Evolutionary conservation across 2,113 vertebrate genomes (phyloP).

Genomic region (Eolophus roseicapilla): DNA sequence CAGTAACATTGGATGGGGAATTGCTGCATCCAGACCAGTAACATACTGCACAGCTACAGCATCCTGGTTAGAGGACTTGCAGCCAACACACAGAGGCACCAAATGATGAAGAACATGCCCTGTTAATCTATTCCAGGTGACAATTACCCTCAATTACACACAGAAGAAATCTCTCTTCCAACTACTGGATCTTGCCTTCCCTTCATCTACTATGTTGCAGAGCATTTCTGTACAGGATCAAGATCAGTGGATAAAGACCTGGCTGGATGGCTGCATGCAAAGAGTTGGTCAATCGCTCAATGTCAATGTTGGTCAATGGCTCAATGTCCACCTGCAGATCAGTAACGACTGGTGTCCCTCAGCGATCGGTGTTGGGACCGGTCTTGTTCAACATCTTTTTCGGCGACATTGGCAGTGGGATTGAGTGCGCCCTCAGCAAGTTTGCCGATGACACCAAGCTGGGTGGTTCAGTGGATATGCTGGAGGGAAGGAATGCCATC

Average conservation of each 20-base stretch:
- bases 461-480: no score
- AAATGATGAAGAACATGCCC: background rate
- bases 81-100: background rate
- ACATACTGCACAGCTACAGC: background rate
- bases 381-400: no score
- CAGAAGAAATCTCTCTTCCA: slow-evolving; percentile 24
- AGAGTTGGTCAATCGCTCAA: no score
- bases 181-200: background rate
- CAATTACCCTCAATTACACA: background rate
- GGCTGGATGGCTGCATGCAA: no score
- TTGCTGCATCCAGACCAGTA: background rate
- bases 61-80: background rate
- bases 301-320: no score
- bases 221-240: background rate
- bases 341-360: no score
- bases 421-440: no score
- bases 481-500: no score
- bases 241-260: background rate
- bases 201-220: background rate
- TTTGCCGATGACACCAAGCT: no score
- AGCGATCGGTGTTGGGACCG: no score
- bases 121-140: background rate
- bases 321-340: no score
- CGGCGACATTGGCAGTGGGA: no score
- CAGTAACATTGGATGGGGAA: background rate